Evolutionary conservation across 2,797 vertebrate species (phyloP).

Genomic region (Avahi laniger): DNA sequence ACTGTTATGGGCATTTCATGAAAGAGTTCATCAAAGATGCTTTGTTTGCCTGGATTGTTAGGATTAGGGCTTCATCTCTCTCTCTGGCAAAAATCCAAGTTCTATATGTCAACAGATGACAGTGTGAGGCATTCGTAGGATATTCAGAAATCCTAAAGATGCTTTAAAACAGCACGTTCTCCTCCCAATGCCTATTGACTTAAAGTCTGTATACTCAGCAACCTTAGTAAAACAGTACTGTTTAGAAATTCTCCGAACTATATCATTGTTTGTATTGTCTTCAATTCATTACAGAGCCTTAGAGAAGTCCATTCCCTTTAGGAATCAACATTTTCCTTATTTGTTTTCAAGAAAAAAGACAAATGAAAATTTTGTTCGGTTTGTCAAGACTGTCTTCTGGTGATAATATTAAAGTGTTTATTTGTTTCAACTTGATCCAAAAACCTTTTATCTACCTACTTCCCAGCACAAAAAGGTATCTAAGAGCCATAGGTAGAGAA

Average conservation of each 20-base stretch:
- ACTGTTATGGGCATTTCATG: not conserved
- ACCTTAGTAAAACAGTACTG: conserved; percentile 39
- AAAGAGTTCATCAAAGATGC: conserved; percentile 47
- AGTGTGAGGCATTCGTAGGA: conserved; percentile 66
- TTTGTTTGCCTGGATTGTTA: conserved; percentile 28
- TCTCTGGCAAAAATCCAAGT: conserved; percentile 61
- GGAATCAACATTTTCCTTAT: not conserved
- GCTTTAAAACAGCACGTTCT: conserved; percentile 46
- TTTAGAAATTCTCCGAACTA: conserved; percentile 35
- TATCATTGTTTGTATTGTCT: not conserved
- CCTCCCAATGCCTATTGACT: not conserved
- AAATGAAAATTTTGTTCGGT: not conserved
- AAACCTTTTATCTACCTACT: not conserved
- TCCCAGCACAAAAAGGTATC: not conserved
- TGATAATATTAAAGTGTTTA: not conserved
- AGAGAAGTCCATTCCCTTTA: not conserved
- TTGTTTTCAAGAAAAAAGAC: conserved; percentile 12
- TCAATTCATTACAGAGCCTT: not conserved
- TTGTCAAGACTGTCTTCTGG: not conserved
- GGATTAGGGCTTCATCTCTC: conserved; percentile 52
- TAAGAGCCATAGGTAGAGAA: conserved; percentile 20
- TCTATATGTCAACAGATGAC: conserved; percentile 61
- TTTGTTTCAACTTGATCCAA: not conserved
- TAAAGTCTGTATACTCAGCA: conserved; percentile 45
- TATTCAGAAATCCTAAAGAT: conserved; percentile 57